Base-by-base conservation (phyloP, 2,888 invertebrate species). In the Meliscaeva auricollis region DNA sequence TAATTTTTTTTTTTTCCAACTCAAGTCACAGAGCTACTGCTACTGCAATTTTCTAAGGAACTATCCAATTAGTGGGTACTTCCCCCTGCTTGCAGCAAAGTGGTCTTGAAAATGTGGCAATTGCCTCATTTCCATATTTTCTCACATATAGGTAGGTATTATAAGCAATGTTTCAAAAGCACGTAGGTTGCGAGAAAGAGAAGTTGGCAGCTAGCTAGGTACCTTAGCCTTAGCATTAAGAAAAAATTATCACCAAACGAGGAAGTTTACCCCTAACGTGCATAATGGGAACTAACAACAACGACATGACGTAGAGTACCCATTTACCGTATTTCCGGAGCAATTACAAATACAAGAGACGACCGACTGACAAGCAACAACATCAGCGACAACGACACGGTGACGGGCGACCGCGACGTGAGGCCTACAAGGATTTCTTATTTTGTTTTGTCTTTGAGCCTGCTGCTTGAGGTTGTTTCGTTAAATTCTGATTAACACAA, bases 1-100 rank as follows among this genome's bases (percentile, higher is more conserved):
- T 46, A 56, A 66, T 66, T 66, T 66, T 56, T 52, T 17, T 62
- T 22, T 44, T 38, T 11, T 38, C 11, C 48, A 48, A 22, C 20
- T 48, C 54, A 52, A 73, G 80, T 74, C 82, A 69, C 77, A 50
- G 48, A 66, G 82, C 64, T 73, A 13, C 13, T 38, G 38, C 38
- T 26, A n/a, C n/a, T 26, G 68, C 75, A 75, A 68, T 69, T 76
- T 79, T 72, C 85, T 82, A 73, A 87, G 87, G 87, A 87, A 87
- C 87, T 87, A 87, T 87, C 87, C 87, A 87, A 87, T 87, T 87
- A 87, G 87, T 87, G 79, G 87, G 68, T 68, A 87, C 77, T 87
- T 85, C 87, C 87, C 76, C 79, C 17, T 82, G 79, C 54, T 32
- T 84, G 73, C 76, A 80, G 72, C 64, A 73, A 66, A 81, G 81